phyloP scores from a whole-genome alignment of 2,113 vertebrate species.

The Deroptyus accipitrinus region DNA sequence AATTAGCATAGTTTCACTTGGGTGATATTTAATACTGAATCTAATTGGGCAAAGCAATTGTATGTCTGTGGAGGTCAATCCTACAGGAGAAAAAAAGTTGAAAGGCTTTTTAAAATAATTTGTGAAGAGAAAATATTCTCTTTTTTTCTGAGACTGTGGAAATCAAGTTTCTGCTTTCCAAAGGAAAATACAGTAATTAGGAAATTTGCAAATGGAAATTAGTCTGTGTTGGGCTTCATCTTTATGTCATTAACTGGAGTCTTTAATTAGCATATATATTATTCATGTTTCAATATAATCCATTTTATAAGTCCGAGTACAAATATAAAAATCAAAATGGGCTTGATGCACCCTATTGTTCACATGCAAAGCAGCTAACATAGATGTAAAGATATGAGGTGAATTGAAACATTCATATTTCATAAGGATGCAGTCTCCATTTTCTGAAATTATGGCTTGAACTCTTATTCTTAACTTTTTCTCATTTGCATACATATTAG shows the following conservation, averaged over 20 bases:
- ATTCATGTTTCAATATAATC: constrained; percentile 60
- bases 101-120: background rate
- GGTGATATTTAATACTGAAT: background rate
- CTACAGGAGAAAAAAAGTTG: background rate
- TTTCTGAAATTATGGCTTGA: constrained; percentile 58
- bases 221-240: constrained; percentile 21
- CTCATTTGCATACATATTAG: constrained; percentile 73
- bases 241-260: constrained; percentile 61
- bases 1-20: background rate
- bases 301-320: constrained; percentile 48
- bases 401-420: constrained; percentile 62
- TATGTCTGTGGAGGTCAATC: background rate
- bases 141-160: background rate
- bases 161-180: constrained; percentile 40
- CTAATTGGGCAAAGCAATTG: background rate
- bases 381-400: constrained; percentile 56
- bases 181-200: constrained; percentile 49
- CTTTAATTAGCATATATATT: constrained; percentile 70
- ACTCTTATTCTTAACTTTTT: constrained; percentile 60
- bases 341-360: constrained; percentile 56
- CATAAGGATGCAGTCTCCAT: constrained; percentile 25
- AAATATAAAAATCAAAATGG: constrained; percentile 63
- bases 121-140: background rate
- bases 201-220: constrained; percentile 64
- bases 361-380: constrained; percentile 53